Conservation (phyloP, 2,888 invertebrate species). For the Drosophila incognita region DNA sequence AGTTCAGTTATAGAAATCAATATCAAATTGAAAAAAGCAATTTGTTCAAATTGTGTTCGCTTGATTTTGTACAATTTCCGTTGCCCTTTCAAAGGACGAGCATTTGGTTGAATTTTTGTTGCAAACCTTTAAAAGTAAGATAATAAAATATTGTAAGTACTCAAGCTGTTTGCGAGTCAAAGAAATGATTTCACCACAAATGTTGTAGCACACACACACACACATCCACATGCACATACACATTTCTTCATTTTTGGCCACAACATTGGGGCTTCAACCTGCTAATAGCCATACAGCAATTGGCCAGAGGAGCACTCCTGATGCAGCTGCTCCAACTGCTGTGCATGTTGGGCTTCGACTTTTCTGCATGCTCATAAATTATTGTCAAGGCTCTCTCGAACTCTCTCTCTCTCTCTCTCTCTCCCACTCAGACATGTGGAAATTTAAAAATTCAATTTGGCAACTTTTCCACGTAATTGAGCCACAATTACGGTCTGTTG, state of each 20-base stretch:
- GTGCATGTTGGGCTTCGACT: conserved; percentile 18
- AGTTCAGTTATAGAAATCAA: not conserved
- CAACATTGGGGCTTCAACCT: conserved; percentile 10
- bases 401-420: not conserved
- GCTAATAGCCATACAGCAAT: conserved; percentile 32
- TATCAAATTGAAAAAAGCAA: conserved; percentile 1
- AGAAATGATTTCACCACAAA: conserved; percentile 22
- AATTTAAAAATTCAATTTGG: conserved; percentile 80
- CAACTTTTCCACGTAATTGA: conserved; percentile 79
- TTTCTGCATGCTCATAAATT: conserved; percentile 68
- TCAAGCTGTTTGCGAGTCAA: conserved; percentile 21
- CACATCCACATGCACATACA: not conserved
- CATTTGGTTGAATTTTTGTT: conserved; percentile 3
- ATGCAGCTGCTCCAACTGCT: conserved; percentile 32
- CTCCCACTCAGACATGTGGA: conserved; percentile 48
- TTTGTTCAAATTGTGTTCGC: not conserved
- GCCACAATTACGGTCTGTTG: conserved; percentile 71
- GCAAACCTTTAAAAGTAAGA: conserved; percentile 19
- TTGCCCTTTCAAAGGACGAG: conserved; percentile 1
- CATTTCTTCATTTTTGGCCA: conserved; percentile 4
- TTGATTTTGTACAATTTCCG: not conserved
- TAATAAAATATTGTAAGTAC: conserved; percentile 12
- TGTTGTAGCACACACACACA: conserved; percentile 1
- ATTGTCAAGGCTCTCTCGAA: conserved; percentile 50
- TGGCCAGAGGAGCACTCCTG: conserved; percentile 9